Evolutionary conservation across 2,888 invertebrate species (phyloP).

Genomic region (Girardia tigrina): DNA sequence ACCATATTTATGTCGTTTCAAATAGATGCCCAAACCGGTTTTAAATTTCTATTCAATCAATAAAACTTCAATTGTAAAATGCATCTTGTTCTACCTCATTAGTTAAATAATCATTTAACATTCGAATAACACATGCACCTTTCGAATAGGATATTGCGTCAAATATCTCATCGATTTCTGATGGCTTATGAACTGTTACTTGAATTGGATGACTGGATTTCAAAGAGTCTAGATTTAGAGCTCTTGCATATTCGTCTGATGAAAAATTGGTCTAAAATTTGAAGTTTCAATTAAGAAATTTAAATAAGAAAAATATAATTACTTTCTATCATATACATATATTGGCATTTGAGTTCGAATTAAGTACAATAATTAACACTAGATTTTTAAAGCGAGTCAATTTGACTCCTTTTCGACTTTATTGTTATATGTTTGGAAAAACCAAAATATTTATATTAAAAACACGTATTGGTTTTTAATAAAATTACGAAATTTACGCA

Average conservation of each 20-base stretch:
- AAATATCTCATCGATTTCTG: constrained; percentile 90
- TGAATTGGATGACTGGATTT: constrained; percentile 90
- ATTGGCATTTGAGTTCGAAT: too few species aligned
- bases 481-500: too few species aligned
- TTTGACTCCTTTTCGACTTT: too few species aligned
- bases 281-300: too few species aligned
- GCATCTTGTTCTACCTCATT: constrained; percentile 61
- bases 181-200: constrained; percentile 74
- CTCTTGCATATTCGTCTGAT: constrained; percentile 69
- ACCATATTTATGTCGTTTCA: constrained; percentile 69
- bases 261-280: constrained; percentile 67
- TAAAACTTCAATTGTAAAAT: too few species aligned
- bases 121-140: constrained; percentile 80
- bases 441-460: too few species aligned
- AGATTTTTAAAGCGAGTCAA: too few species aligned
- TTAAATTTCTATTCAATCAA: constrained; percentile 78
- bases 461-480: too few species aligned
- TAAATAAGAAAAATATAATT: too few species aligned
- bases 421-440: too few species aligned
- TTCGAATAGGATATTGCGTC: constrained; percentile 92
- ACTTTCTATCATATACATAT: too few species aligned
- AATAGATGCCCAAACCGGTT: constrained; percentile 76
- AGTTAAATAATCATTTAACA: constrained; percentile 82
- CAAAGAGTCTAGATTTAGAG: constrained; percentile 64
- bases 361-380: too few species aligned